Base-by-base conservation (phyloP, 2,113 vertebrate species). In the Laticauda colubrina region DNA sequence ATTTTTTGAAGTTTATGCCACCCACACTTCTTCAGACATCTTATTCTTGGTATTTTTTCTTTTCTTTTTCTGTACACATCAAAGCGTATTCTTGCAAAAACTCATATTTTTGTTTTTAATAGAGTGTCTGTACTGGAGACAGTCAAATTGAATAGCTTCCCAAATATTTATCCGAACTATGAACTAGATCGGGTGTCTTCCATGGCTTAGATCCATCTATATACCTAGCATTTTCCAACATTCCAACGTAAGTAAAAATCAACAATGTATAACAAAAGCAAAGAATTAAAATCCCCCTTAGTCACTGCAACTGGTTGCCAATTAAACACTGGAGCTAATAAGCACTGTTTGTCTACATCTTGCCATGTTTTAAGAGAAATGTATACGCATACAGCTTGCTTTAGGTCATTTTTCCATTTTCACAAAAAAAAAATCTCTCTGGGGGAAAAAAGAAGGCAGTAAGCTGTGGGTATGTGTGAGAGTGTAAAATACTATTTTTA, bases 381-480 rank as follows among this genome's bases (percentile, higher is more conserved):
- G 7, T 88, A 87, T 0, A 0, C 69, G 90, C 96, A 89, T 51
- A 89, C 90, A 21, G 45, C 15, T 89, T 95, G n/a, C 2, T 91
- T 95, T 91, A 95, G 94, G 94, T 95, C 89, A 94, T 94, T 54
- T 86, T 89, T 87, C 91, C 95, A 93, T 92, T 96, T 90, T 93
- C 88, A 91, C 89, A 95, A 96, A 97, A 93, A 90, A 90, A 95
- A 96, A 94, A 93, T 53, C 0, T 81, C 88, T 94, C 92, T 91
- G 94, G 95, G 96, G 96, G 92, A 92, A 93, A 96, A 96, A 91
- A 93, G 93, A 96, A 97, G 92, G 26, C 89, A 94, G 56, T 93
- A 87, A 92, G 92, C 89, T 92, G 90, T 93, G 92, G 91, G 89
- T 93, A 26, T 91, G 92, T 91, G 92, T 90, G 92, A 93, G 55